Evolutionary conservation across 2,113 vertebrate genomes (phyloP).

Genomic region (Pelecanoides urinatrix): DNA sequence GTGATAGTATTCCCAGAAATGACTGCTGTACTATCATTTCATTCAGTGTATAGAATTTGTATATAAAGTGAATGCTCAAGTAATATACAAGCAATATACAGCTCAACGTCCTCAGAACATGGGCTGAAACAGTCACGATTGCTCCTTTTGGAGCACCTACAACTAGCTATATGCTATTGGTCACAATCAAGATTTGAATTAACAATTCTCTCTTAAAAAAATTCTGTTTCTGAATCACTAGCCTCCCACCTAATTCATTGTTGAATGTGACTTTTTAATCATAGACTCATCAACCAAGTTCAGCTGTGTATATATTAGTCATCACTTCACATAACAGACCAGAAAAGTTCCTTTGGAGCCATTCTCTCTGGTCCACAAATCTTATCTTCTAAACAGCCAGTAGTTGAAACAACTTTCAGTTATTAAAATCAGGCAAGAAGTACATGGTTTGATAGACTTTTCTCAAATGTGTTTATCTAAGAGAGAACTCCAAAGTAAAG

Average conservation of each 20-base stretch:
- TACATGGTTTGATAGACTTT: neutral
- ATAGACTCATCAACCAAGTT: neutral
- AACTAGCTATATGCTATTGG: neutral
- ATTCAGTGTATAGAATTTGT: neutral
- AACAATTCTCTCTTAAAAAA: neutral
- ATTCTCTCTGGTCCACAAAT: neutral
- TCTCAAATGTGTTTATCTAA: neutral
- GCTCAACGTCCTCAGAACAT: neutral
- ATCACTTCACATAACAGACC: neutral
- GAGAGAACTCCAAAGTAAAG: neutral
- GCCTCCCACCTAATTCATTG: neutral
- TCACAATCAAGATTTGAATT: neutral
- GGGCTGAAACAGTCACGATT: neutral
- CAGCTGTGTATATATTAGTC: neutral
- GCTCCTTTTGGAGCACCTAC: neutral
- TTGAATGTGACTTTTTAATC: neutral
- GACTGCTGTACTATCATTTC: neutral
- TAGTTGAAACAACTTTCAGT: neutral
- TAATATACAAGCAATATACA: neutral
- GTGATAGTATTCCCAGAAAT: neutral
- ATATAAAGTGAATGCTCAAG: neutral
- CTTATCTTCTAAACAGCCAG: neutral
- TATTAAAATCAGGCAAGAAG: neutral
- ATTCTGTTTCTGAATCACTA: neutral
- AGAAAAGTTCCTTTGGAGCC: neutral